These are phyloP conservation scores for Metaphire vulgaris DNA, from an alignment of 1,140 invertebrate species.

Conservation along the genomic window DNA sequence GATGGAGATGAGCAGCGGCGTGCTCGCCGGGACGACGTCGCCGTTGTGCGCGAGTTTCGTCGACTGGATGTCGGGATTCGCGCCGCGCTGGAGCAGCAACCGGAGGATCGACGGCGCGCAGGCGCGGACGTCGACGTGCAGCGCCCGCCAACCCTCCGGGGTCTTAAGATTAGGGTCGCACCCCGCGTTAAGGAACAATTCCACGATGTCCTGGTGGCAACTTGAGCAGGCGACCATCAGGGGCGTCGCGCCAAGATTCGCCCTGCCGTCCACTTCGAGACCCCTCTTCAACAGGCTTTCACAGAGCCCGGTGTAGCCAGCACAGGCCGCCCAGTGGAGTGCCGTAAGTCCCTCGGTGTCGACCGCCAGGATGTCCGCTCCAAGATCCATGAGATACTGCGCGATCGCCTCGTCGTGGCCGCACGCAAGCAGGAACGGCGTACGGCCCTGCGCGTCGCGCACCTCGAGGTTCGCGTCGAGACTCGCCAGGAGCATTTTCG, in stretches of 20 bases:
- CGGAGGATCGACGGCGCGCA: slow-evolving; percentile 23
- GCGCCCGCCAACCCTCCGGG: slow-evolving; percentile 28
- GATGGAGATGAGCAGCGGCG: slow-evolving; percentile 29
- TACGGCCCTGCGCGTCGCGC: slow-evolving; percentile 18
- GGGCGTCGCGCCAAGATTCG: slow-evolving; percentile 29
- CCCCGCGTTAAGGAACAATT: slow-evolving; percentile 17
- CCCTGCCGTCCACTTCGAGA: slow-evolving; percentile 1
- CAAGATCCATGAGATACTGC: slow-evolving; percentile 26
- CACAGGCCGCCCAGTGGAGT: slow-evolving; percentile 30
- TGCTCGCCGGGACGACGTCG: slow-evolving; percentile 24
- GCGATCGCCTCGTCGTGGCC: slow-evolving; percentile 25
- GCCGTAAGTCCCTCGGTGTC: slow-evolving; percentile 26
- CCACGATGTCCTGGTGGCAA: slow-evolving; percentile 19
- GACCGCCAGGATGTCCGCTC: slow-evolving; percentile 8
- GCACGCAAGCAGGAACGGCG: slow-evolving; percentile 27
- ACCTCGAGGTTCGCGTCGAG: slow-evolving; percentile 20
- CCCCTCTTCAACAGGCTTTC: slow-evolving; percentile 13
- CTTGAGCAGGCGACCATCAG: slow-evolving; percentile 30
- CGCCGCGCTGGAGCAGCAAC: slow-evolving; percentile 9
- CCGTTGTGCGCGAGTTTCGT: slow-evolving; percentile 22
- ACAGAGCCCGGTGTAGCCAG: slow-evolving; percentile 18
- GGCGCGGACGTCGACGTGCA: slow-evolving; percentile 27
- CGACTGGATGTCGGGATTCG: slow-evolving; percentile 21
- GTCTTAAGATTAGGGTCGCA: slow-evolving; percentile 16
- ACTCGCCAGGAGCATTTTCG: slow-evolving; percentile 13